Conservation (phyloP, 1,140 invertebrate species). For the Drosophila watanabei region DNA sequence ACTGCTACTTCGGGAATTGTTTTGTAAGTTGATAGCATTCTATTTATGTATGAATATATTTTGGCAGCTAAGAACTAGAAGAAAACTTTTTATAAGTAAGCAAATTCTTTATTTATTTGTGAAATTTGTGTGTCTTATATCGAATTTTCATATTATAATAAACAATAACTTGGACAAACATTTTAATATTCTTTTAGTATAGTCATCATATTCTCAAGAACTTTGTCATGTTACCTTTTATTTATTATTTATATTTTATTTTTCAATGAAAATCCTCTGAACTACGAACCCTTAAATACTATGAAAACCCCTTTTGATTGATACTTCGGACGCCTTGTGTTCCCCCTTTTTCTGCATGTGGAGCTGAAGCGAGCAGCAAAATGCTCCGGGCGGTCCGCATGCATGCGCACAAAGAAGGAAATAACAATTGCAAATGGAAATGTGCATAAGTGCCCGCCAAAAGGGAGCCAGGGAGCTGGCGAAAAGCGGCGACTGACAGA, state of each 20-base stretch:
- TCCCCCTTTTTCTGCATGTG: constrained; percentile 17
- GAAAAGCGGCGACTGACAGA: constrained; percentile 30
- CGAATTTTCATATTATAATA: no score
- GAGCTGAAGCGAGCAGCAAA: constrained; percentile 31
- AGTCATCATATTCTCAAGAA: background rate
- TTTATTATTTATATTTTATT: no score
- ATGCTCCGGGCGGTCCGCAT: constrained; percentile 61
- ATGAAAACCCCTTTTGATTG: constrained; percentile 1
- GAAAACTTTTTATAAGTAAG: no score
- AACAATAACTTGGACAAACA: no score
- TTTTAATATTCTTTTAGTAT: no score
- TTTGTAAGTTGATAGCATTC: no score
- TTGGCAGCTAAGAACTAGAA: no score
- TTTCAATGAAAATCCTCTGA: background rate
- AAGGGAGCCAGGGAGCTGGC: constrained; percentile 25
- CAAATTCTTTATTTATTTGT: no score
- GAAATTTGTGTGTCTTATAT: no score
- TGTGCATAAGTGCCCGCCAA: constrained; percentile 77
- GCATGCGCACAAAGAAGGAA: constrained; percentile 70
- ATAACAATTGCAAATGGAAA: constrained; percentile 84
- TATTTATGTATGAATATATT: no score
- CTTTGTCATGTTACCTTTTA: background rate
- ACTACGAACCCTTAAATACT: background rate
- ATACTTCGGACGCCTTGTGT: background rate
- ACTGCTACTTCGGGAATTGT: no score